Evolutionary conservation across 2,797 vertebrate genomes (phyloP), one percentile per base, ranked within the genome.

Genomic region (Ciconia nigra): DNA sequence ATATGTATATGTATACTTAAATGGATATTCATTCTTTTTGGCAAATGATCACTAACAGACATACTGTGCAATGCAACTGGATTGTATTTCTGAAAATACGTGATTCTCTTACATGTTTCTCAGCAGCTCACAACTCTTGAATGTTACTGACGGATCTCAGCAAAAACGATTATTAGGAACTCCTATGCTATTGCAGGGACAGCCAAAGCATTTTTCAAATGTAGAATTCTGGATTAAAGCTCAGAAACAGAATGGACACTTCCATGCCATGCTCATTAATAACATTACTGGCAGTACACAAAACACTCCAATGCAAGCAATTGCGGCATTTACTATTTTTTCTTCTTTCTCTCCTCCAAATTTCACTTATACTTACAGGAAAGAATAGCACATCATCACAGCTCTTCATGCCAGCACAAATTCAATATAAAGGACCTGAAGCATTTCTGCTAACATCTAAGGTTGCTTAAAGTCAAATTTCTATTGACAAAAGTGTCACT

Each of bases 21-120:
- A 89, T 90, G 66, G 74, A 80, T 92, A 96, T 67, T 93, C 65
- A 90, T 82, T 91, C 80, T 87, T 93, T 88, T 85, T 95, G 96
- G 90, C 93, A 95, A 92, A 81, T 28, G 86, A 94, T 93, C 93
- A 87, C 88, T 87, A 77, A 63, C 88, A 95, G 90, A 85, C 80
- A 65, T 37, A 93, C 24, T 54, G 46, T 71, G 66, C n/a, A 89
- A 89, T 91, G 63, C 66, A 91, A 93, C 41, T 52, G 57, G 84
- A 85, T 92, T 92, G 52, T 81, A 52, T 78, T 96, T 93, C 84
- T 94, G 83, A 89, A 94, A 94, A 83, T 73, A 94, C 2, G 4
- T 82, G 90, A 88, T 57, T 82, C 29, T 82, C 57, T 66, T 52
- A 59, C 49, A 66, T 79, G 37, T 79, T 94, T 90, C 77, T 65